A percentile compares a stretch with the other conserved stretches of the same genome.
Evolutionary conservation across 2,888 invertebrate genomes (phyloP).

Genomic region (Marronus borbonicus): DNA sequence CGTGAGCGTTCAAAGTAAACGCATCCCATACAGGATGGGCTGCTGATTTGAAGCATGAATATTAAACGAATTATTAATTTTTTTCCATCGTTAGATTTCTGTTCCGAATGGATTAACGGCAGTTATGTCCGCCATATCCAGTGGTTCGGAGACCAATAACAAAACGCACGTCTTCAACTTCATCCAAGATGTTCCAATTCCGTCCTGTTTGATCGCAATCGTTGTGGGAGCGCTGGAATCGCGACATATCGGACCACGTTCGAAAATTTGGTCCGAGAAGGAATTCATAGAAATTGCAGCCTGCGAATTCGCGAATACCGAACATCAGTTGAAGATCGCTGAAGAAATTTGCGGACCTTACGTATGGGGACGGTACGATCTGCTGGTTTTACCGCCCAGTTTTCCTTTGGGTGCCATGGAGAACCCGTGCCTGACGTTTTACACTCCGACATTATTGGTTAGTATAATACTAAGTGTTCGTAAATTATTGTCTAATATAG

Average conservation of each 20-base stretch:
- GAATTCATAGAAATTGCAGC: slow-evolving; percentile 87
- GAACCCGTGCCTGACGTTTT: slow-evolving; percentile 96
- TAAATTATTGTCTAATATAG: neutral
- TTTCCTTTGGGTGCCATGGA: slow-evolving; percentile 99
- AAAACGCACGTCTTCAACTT: slow-evolving; percentile 74
- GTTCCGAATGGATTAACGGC: slow-evolving; percentile 84
- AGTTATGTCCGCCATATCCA: slow-evolving; percentile 89
- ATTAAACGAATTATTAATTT: no score
- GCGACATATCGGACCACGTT: slow-evolving; percentile 83
- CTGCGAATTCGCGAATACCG: slow-evolving; percentile 92
- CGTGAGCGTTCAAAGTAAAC: no score
- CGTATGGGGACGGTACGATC: slow-evolving; percentile 92
- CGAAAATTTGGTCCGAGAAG: slow-evolving; percentile 92
- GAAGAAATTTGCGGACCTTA: slow-evolving; percentile 91
- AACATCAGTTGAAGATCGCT: slow-evolving; percentile 85
- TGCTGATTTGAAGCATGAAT: no score
- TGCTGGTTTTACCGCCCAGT: slow-evolving; percentile 91
- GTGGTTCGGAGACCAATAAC: slow-evolving; percentile 68
- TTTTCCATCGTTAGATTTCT: slow-evolving; percentile 72
- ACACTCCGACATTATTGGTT: slow-evolving; percentile 92
- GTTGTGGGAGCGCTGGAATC: slow-evolving; percentile 88
- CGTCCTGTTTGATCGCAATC: slow-evolving; percentile 91
- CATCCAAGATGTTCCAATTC: slow-evolving; percentile 86
- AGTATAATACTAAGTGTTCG: slow-evolving; percentile 60
- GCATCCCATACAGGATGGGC: no score